phyloP scores from a whole-genome alignment of 2,113 vertebrate genomes.

The Lichenostomus cassidix region DNA sequence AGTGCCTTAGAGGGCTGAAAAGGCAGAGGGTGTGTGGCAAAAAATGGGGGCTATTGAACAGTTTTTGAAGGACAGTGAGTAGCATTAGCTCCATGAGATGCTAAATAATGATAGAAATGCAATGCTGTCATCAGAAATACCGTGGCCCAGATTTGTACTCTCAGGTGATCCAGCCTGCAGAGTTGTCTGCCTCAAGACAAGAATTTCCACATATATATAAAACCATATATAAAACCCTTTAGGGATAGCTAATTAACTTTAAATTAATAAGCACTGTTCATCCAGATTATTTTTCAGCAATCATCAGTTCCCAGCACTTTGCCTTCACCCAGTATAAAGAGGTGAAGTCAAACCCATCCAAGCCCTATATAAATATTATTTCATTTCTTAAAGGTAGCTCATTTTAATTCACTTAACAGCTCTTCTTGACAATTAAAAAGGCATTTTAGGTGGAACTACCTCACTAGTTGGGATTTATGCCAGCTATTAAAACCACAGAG shows the following conservation, averaged over 20 bases:
- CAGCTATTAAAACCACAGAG: background rate
- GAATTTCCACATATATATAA: background rate
- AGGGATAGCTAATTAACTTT: background rate
- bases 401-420: background rate
- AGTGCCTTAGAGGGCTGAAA: background rate
- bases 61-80: background rate
- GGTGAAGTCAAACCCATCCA: background rate
- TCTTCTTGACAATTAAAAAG: slow-evolving; percentile 1
- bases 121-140: background rate
- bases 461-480: background rate
- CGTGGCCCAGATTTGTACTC: background rate
- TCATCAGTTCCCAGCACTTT: background rate
- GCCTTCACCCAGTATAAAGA: background rate
- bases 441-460: background rate
- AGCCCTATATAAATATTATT: background rate
- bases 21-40: background rate
- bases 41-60: background rate
- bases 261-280: background rate
- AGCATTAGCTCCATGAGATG: background rate
- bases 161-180: background rate
- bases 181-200: background rate
- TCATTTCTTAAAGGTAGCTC: background rate
- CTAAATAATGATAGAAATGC: background rate
- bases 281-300: background rate
- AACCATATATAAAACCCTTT: background rate